These are phyloP conservation scores for Euura lappo DNA, from an alignment of 1,140 invertebrate genomes.

Conservation along the genomic window DNA sequence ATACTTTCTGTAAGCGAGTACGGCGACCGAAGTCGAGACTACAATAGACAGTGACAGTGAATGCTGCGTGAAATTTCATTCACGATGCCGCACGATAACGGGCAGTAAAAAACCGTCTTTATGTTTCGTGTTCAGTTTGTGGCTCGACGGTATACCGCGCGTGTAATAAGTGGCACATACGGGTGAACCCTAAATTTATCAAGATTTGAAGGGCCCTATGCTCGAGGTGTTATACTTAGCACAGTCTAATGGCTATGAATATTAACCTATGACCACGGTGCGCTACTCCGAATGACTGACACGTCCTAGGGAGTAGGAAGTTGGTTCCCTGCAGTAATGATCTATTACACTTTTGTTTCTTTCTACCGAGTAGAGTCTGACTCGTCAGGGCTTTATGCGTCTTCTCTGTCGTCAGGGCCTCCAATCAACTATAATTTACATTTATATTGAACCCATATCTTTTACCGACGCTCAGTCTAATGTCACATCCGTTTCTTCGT, in stretches of 20 bases:
- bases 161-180: neutral
- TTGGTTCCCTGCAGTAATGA: neutral
- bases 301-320: neutral
- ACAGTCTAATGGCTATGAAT: slow-evolving; percentile 1
- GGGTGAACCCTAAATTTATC: slow-evolving; percentile 1
- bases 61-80: neutral
- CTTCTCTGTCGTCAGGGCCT: neutral
- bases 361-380: neutral
- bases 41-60: neutral
- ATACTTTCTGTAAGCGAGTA: neutral
- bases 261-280: neutral
- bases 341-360: slow-evolving; percentile 5
- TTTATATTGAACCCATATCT: neutral
- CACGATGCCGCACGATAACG: neutral
- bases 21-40: neutral
- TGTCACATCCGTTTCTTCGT: neutral
- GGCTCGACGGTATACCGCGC: neutral
- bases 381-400: neutral
- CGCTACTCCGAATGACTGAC: neutral
- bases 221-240: slow-evolving; percentile 6
- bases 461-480: neutral
- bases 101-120: neutral
- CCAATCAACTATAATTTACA: neutral
- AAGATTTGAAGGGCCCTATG: neutral
- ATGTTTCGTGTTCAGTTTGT: neutral